phyloP scores from a whole-genome alignment of 2,113 vertebrate genomes.

The Phocoena phocoena region DNA sequence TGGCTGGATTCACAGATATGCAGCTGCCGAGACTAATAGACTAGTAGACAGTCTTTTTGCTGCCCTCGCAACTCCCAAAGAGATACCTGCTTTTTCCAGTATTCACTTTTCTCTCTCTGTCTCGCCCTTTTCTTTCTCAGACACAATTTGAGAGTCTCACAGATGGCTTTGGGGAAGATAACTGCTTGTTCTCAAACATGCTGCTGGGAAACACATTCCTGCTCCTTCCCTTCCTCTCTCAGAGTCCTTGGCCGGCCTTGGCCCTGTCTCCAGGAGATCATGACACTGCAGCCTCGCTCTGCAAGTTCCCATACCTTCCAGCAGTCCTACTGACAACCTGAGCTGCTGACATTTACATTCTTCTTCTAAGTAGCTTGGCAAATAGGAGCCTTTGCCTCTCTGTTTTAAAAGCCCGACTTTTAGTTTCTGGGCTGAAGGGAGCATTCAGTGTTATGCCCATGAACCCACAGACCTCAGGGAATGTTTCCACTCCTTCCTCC shows the following conservation, averaged over 20 bases:
- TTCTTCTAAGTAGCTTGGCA: slow-evolving; percentile 67
- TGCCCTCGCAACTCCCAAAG: slow-evolving; percentile 34
- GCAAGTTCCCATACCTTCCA: slow-evolving; percentile 15
- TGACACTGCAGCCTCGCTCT: not conserved
- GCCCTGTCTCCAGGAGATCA: slow-evolving; percentile 1
- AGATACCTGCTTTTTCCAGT: slow-evolving; percentile 64
- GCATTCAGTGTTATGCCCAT: not conserved
- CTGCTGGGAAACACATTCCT: not conserved
- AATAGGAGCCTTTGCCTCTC: slow-evolving; percentile 30
- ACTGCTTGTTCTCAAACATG: slow-evolving; percentile 49
- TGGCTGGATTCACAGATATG: slow-evolving; percentile 40
- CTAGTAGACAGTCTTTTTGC: slow-evolving; percentile 51
- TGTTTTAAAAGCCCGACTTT: slow-evolving; percentile 53
- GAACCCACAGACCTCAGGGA: not conserved
- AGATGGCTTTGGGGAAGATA: slow-evolving; percentile 42
- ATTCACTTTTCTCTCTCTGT: slow-evolving; percentile 31
- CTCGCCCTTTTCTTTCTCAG: slow-evolving; percentile 20
- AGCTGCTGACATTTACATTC: slow-evolving; percentile 33
- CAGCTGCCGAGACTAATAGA: slow-evolving; percentile 64
- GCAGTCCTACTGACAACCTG: not conserved
- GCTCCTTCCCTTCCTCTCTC: slow-evolving; percentile 29
- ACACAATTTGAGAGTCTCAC: not conserved
- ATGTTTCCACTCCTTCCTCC: not conserved
- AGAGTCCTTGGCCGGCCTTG: not conserved
- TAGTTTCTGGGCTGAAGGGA: slow-evolving; percentile 42